Evolutionary conservation across 2,888 invertebrate genomes (phyloP).

Genomic region (Gerris lacustris): DNA sequence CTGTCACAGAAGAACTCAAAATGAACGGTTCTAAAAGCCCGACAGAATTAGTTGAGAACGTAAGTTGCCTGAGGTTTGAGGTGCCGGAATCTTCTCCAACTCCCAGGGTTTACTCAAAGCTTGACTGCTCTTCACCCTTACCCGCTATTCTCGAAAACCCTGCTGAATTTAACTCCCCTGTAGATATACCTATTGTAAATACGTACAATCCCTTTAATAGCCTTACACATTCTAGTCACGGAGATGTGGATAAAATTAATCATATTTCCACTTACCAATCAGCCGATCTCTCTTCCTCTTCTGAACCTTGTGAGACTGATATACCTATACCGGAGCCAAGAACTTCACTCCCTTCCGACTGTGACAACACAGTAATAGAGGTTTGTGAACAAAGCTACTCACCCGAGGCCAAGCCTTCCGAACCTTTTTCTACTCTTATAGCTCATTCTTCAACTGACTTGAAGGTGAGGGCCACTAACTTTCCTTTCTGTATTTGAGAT

Average conservation of each 20-base stretch:
- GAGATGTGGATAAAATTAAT: slow-evolving; percentile 5
- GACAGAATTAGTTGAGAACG: slow-evolving; percentile 15
- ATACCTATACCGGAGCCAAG: slow-evolving; percentile 6
- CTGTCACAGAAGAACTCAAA: slow-evolving; percentile 27
- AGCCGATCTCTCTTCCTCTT: not conserved
- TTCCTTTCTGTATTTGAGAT: not conserved
- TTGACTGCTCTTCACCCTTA: slow-evolving; percentile 22
- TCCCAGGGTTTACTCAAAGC: slow-evolving; percentile 1
- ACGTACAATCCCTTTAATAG: slow-evolving; percentile 4
- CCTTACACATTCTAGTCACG: slow-evolving; percentile 10
- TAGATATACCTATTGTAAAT: slow-evolving; percentile 17
- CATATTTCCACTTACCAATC: not conserved
- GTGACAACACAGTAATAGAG: slow-evolving; percentile 3
- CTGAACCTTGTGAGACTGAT: slow-evolving; percentile 13
- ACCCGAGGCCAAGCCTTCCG: not conserved
- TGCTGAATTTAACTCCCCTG: slow-evolving; percentile 22
- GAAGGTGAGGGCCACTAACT: slow-evolving; percentile 1
- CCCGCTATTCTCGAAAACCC: slow-evolving; percentile 27
- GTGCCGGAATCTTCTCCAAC: slow-evolving; percentile 13
- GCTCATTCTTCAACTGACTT: not conserved
- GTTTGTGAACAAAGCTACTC: not conserved
- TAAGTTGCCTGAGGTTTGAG: slow-evolving; percentile 22
- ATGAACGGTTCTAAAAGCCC: slow-evolving; percentile 15
- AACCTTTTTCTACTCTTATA: not conserved
- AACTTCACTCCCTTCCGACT: not conserved